phyloP scores from a whole-genome alignment of 2,797 vertebrate genomes.

The Benthosema pterotum region DNA sequence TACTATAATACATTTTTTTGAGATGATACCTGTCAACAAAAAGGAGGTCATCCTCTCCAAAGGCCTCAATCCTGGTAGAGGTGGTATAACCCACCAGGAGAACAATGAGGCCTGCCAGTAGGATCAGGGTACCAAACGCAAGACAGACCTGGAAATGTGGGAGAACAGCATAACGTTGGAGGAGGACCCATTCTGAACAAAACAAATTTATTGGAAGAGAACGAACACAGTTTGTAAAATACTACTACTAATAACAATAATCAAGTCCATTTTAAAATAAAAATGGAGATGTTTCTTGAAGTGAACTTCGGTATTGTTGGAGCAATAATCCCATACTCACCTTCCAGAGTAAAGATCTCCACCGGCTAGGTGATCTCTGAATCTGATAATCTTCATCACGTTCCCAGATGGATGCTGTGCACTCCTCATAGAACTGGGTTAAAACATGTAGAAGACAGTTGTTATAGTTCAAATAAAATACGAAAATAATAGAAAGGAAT shows the following conservation, averaged over 20 bases:
- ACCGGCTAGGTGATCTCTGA: slow-evolving; percentile 96
- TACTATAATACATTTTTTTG: no score
- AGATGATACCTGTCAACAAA: slow-evolving; percentile 86
- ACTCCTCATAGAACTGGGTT: slow-evolving; percentile 94
- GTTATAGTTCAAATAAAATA: no score
- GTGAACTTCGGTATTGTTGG: background rate
- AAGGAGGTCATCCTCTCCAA: slow-evolving; percentile 92
- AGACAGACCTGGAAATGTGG: slow-evolving; percentile 88
- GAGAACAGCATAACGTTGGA: background rate
- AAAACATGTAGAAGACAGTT: slow-evolving; percentile 9
- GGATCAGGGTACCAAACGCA: slow-evolving; percentile 87
- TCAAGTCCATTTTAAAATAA: no score
- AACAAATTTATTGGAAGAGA: background rate
- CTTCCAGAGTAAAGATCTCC: slow-evolving; percentile 99
- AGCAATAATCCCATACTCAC: slow-evolving; percentile 68
- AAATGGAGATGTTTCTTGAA: background rate
- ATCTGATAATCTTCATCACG: slow-evolving; percentile 98
- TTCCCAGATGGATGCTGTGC: slow-evolving; percentile 98
- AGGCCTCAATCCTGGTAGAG: slow-evolving; percentile 90
- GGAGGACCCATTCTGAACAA: background rate
- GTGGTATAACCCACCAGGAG: slow-evolving; percentile 92
- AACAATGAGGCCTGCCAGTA: slow-evolving; percentile 89
- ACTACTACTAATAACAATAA: no score
- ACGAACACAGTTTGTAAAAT: background rate
- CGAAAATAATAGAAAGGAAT: no score